phyloP scores from a whole-genome alignment of 2,113 vertebrate genomes.

The Xiphophorus hellerii region DNA sequence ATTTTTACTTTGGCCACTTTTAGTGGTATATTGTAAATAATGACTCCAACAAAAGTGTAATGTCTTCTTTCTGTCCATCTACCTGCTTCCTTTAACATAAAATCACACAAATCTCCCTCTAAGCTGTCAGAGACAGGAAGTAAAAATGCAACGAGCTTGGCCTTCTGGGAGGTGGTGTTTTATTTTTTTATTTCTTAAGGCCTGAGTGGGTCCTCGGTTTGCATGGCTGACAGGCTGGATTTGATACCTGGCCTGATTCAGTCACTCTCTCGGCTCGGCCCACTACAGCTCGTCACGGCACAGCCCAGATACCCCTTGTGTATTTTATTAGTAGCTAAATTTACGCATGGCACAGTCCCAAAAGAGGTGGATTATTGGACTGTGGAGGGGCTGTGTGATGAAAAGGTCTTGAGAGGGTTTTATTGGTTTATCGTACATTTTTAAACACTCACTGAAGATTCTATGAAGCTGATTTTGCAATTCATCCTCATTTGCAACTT shows the following conservation, averaged over 20 bases:
- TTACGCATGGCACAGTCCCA: conserved; percentile 46
- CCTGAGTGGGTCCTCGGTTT: conserved; percentile 63
- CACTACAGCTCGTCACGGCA: conserved; percentile 36
- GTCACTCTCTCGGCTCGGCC: conserved; percentile 65
- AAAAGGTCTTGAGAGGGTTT: background rate
- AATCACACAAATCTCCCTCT: conserved; percentile 33
- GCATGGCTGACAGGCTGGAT: conserved; percentile 67
- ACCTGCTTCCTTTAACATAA: conserved; percentile 1
- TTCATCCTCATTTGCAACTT: background rate
- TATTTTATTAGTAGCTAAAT: conserved; percentile 67
- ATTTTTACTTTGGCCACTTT: background rate
- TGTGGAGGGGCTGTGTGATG: background rate
- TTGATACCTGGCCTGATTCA: conserved; percentile 80
- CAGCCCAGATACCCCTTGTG: conserved; percentile 45
- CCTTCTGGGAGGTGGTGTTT: conserved; percentile 75
- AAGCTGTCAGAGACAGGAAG: conserved; percentile 64
- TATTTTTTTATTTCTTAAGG: conserved; percentile 49
- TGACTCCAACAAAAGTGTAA: conserved; percentile 19
- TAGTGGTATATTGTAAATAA: conserved; percentile 8
- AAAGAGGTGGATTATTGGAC: conserved; percentile 15
- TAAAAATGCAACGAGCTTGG: conserved; percentile 46
- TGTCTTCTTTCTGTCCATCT: background rate
- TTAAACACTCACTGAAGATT: background rate
- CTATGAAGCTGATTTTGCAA: background rate
- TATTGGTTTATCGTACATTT: background rate